Evolutionary conservation across 2,113 vertebrate genomes (phyloP).

Genomic region (Xenopus tropicalis): DNA sequence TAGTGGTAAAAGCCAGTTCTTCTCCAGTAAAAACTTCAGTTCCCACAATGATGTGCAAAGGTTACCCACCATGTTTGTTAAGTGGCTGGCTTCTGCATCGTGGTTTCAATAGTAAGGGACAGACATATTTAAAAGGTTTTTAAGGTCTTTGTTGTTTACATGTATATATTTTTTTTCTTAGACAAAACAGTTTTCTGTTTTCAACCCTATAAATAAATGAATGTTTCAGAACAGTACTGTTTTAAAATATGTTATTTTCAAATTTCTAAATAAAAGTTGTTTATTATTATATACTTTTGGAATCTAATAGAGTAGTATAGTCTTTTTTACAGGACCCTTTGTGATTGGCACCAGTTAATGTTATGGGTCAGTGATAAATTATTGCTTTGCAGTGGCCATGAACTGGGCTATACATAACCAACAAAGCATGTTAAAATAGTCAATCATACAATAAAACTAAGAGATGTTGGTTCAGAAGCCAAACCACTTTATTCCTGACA

Average conservation of each 20-base stretch:
- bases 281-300: conserved; percentile 27
- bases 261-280: not conserved
- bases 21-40: no score
- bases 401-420: conserved; percentile 57
- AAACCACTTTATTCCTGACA: conserved; percentile 52
- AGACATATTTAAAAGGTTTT: no score
- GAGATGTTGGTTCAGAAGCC: conserved; percentile 50
- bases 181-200: no score
- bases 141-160: no score
- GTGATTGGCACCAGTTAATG: conserved; percentile 50
- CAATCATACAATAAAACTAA: conserved; percentile 49
- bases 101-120: no score
- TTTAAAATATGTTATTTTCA: not conserved
- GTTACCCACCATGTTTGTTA: no score
- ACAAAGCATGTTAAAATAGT: conserved; percentile 49
- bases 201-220: no score
- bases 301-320: conserved; percentile 43
- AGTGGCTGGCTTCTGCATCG: no score
- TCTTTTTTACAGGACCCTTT: conserved; percentile 44
- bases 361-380: conserved; percentile 62
- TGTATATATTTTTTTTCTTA: no score
- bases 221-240: no score
- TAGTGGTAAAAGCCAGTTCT: no score
- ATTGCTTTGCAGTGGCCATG: conserved; percentile 62
- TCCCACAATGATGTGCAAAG: no score